A percentile compares a stretch with the other conserved stretches of the same genome.
phyloP scores from a whole-genome alignment of 2,113 vertebrate genomes.

The Heterotis niloticus region DNA sequence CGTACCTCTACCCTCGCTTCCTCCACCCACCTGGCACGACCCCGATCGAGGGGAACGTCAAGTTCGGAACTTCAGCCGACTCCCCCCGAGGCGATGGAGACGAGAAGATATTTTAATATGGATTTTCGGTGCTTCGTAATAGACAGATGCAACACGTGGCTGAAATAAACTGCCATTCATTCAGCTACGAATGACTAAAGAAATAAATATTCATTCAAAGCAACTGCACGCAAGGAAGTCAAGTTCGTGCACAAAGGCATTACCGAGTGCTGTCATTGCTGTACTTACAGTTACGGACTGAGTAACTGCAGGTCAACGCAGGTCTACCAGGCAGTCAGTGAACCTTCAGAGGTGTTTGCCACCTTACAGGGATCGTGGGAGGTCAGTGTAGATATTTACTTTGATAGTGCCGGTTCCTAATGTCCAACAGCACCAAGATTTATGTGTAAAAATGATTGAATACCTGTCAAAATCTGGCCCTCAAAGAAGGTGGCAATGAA shows the following conservation, averaged over 20 bases:
- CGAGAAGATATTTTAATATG: slow-evolving; percentile 10
- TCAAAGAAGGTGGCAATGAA: not conserved
- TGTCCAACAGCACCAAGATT: too few relatives aligned
- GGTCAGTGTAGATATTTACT: too few relatives aligned
- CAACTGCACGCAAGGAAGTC: too few relatives aligned
- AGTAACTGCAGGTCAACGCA: too few relatives aligned
- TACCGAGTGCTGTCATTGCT: too few relatives aligned
- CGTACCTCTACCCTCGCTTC: not conserved
- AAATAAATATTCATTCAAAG: not conserved
- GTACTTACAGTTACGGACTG: too few relatives aligned
- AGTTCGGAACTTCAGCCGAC: not conserved
- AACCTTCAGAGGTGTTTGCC: not conserved
- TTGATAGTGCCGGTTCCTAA: too few relatives aligned
- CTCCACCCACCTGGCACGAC: not conserved
- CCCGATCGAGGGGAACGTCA: not conserved
- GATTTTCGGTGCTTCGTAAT: not conserved
- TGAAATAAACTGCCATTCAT: not conserved
- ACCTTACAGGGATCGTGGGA: not conserved
- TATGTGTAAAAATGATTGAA: not conserved
- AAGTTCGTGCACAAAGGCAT: too few relatives aligned
- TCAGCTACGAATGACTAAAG: not conserved
- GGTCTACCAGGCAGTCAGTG: not conserved
- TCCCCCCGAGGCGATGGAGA: slow-evolving; percentile 6
- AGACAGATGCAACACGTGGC: not conserved
- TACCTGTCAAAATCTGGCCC: too few relatives aligned